Percentiles rank a stretch among this genome's conserved stretches.
These are phyloP conservation scores for Leptopilina drosophilae DNA, from an alignment of 2,888 invertebrate genomes.

Conservation along the genomic window DNA sequence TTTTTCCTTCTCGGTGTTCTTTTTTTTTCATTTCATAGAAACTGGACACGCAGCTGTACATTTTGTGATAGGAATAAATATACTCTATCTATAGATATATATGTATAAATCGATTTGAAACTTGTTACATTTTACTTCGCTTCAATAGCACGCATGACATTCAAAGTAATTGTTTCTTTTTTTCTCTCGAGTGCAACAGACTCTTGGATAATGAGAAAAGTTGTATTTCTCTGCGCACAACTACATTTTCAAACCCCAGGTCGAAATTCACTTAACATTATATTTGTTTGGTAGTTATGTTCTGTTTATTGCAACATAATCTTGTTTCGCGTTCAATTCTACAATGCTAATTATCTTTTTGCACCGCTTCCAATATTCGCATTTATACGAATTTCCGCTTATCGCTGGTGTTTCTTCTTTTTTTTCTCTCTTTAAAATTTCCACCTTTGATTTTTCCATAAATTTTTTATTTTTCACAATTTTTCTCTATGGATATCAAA, in stretches of 20 bases:
- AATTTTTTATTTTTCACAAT: too few species aligned
- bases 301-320: neutral
- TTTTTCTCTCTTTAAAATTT: too few species aligned
- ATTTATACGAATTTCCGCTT: too few species aligned
- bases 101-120: slow-evolving; percentile 26
- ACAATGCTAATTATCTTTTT: too few species aligned
- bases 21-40: neutral
- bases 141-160: slow-evolving; percentile 26
- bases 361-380: too few species aligned
- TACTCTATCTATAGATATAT: too few species aligned
- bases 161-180: slow-evolving; percentile 17
- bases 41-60: slow-evolving; percentile 13
- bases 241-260: neutral
- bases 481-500: too few species aligned
- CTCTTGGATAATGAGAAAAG: slow-evolving; percentile 26
- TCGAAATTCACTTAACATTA: neutral
- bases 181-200: slow-evolving; percentile 21
- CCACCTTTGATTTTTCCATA: too few species aligned
- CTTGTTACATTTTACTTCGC: slow-evolving; percentile 21
- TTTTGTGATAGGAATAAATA: neutral
- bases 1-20: too few species aligned
- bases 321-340: too few species aligned
- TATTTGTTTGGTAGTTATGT: neutral
- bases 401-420: too few species aligned
- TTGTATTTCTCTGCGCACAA: neutral